These are phyloP conservation scores for Sebastes fasciatus DNA, from an alignment of 2,113 vertebrate species.

Conservation along the genomic window DNA sequence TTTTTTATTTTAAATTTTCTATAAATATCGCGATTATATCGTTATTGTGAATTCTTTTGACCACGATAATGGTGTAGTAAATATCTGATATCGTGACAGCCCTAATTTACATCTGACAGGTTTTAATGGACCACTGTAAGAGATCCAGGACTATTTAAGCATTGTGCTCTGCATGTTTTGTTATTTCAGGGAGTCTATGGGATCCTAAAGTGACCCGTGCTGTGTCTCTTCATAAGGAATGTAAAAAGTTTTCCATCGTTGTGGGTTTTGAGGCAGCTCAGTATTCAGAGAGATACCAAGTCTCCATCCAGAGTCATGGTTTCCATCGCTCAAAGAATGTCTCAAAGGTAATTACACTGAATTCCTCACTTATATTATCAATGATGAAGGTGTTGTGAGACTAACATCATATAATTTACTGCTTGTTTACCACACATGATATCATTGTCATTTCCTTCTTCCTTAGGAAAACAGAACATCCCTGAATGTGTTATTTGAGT, in stretches of 20 bases:
- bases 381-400: background rate
- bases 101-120: background rate
- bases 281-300: slow-evolving; percentile 76
- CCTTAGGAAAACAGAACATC: slow-evolving; percentile 67
- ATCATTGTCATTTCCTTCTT: background rate
- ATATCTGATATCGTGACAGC: background rate
- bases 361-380: background rate
- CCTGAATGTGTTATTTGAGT: slow-evolving; percentile 72
- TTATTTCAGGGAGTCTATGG: slow-evolving; percentile 80
- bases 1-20: too few relatives aligned
- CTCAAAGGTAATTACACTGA: slow-evolving; percentile 66
- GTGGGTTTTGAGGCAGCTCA: slow-evolving; percentile 69
- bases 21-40: background rate
- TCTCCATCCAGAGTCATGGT: slow-evolving; percentile 61
- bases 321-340: slow-evolving; percentile 40
- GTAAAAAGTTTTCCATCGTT: slow-evolving; percentile 24
- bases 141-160: background rate
- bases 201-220: slow-evolving; percentile 42
- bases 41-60: background rate
- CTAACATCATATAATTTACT: background rate
- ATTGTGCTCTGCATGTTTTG: background rate
- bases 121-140: background rate
- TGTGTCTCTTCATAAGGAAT: slow-evolving; percentile 10
- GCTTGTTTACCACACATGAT: background rate
- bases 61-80: background rate